Evolutionary conservation across 2,113 vertebrate genomes (phyloP).

Genomic region (Neolamprologus sp.): DNA sequence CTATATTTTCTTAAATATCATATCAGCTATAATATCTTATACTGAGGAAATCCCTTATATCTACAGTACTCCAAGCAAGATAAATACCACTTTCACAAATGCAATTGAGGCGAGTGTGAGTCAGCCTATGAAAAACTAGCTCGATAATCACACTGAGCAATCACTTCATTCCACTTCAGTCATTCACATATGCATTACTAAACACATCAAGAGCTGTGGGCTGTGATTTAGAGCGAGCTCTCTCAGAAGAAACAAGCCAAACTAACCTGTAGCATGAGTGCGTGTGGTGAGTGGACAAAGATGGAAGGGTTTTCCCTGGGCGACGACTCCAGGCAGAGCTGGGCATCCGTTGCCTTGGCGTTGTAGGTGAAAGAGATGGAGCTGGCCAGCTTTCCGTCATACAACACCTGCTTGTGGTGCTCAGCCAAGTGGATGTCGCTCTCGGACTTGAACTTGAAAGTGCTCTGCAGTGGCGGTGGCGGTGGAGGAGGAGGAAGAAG

Average conservation of each 20-base stretch:
- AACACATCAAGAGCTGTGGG: neutral
- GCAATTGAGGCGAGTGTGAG: neutral
- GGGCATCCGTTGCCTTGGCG: constrained; percentile 95
- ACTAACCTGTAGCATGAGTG: constrained; percentile 96
- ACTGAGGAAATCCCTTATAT: neutral
- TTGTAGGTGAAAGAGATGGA: constrained; percentile 98
- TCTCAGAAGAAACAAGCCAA: neutral
- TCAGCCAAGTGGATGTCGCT: constrained; percentile 98
- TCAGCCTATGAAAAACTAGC: neutral
- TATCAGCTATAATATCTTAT: neutral
- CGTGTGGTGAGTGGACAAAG: constrained; percentile 97
- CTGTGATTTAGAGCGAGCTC: neutral
- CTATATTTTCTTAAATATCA: neutral
- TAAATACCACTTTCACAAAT: neutral
- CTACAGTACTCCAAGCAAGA: neutral
- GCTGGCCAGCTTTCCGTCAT: constrained; percentile 94
- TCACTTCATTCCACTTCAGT: neutral
- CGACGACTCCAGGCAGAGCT: constrained; percentile 96
- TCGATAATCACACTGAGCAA: neutral
- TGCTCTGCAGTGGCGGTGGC: constrained; percentile 77
- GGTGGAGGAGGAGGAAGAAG: neutral
- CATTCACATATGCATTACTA: neutral
- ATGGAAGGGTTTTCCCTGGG: constrained; percentile 97
- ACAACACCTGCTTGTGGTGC: constrained; percentile 97
- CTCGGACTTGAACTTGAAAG: constrained; percentile 98